These are phyloP conservation scores for Philhelius pedissequus DNA, from an alignment of 2,888 invertebrate species.

Conservation along the genomic window DNA sequence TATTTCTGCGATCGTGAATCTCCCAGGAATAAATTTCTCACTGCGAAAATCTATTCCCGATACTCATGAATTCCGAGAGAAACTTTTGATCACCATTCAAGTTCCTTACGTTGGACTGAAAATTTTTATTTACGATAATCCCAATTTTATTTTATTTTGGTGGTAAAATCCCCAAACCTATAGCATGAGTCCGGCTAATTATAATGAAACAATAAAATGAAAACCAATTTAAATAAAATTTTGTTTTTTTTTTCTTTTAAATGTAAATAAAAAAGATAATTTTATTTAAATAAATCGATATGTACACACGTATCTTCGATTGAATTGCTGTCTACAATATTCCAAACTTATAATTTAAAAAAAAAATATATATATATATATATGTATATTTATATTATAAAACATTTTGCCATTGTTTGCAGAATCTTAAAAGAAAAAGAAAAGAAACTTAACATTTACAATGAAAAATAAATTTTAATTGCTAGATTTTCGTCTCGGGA, in stretches of 20 bases:
- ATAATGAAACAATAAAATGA: neutral
- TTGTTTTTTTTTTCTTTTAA: neutral
- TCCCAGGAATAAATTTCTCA: too few species aligned
- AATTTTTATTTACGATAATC: too few species aligned
- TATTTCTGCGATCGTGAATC: too few species aligned
- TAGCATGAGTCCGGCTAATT: too few species aligned
- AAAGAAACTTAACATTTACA: conserved; percentile 39
- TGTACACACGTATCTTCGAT: conserved; percentile 45
- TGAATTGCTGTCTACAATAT: conserved; percentile 28
- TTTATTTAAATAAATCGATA: conserved; percentile 66
- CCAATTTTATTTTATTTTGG: too few species aligned
- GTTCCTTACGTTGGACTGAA: too few species aligned
- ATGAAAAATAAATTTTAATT: conserved; percentile 30
- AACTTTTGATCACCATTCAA: too few species aligned
- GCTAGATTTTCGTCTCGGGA: conserved; percentile 20
- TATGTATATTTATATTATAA: conserved; percentile 35
- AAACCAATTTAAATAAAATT: neutral
- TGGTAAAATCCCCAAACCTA: too few species aligned
- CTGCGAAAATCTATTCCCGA: too few species aligned
- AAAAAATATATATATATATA: conserved; percentile 18
- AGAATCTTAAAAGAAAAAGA: neutral
- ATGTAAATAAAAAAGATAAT: conserved; percentile 25
- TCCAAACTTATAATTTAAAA: neutral
- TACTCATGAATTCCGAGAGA: too few species aligned
- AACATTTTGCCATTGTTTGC: conserved; percentile 30